phyloP scores from a whole-genome alignment of 2,888 invertebrate genomes.

The Thereva unica region DNA sequence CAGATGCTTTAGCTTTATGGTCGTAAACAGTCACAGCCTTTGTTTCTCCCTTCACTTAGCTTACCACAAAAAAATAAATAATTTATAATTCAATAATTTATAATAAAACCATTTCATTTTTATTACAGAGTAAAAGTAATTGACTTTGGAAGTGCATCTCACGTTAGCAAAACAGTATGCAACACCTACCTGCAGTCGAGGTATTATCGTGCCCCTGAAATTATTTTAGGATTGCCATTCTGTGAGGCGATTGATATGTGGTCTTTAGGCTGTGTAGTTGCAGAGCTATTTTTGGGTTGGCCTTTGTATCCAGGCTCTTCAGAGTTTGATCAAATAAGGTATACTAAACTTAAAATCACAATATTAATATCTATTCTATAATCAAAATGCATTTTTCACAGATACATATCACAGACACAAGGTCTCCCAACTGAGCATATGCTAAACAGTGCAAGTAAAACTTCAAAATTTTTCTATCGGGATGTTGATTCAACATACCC shows the following conservation, averaged over 20 bases:
- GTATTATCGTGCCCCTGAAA: conserved; percentile 97
- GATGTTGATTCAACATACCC: conserved; percentile 92
- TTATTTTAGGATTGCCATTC: conserved; percentile 95
- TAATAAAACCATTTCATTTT: conserved; percentile 11
- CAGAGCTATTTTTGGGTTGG: conserved; percentile 99
- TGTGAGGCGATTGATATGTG: conserved; percentile 99
- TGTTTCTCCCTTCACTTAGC: too few species aligned
- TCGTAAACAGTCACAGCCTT: too few species aligned
- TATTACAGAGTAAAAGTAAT: conserved; percentile 90
- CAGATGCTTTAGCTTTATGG: too few species aligned
- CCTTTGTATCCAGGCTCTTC: conserved; percentile 98
- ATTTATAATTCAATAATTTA: not conserved
- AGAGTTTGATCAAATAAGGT: conserved; percentile 97
- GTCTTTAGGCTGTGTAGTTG: conserved; percentile 99
- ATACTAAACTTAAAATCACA: not conserved
- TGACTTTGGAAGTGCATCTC: conserved; percentile 99
- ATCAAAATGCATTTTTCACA: conserved; percentile 35
- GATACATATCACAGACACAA: conserved; percentile 94
- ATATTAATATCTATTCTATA: not conserved
- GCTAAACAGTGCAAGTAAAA: conserved; percentile 96
- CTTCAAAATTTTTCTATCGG: conserved; percentile 96
- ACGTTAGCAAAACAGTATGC: conserved; percentile 99
- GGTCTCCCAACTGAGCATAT: conserved; percentile 97
- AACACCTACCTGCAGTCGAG: conserved; percentile 99
- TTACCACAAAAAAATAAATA: not conserved